These are phyloP conservation scores for Teinopalpus imperialis DNA, from an alignment of 2,888 invertebrate genomes.

Conservation along the genomic window DNA sequence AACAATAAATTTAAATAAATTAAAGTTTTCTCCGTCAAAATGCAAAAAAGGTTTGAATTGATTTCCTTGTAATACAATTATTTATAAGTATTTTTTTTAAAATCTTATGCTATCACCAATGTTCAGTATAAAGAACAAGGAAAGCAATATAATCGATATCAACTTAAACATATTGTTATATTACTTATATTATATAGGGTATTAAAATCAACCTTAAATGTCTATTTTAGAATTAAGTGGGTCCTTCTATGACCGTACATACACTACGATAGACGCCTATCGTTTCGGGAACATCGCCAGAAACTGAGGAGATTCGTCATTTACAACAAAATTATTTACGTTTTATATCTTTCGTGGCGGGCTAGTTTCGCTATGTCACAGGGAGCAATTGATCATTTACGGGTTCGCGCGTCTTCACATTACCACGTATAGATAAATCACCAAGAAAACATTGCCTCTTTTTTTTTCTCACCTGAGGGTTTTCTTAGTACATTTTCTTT, in stretches of 20 bases:
- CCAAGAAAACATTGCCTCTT: conserved; percentile 24
- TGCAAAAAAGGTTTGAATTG: no score
- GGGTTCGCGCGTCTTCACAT: conserved; percentile 39
- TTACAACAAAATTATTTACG: conserved; percentile 19
- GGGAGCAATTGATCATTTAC: conserved; percentile 41
- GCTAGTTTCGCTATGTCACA: conserved; percentile 29
- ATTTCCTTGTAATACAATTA: no score
- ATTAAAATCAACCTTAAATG: no score
- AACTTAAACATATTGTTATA: neutral
- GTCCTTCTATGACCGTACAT: no score
- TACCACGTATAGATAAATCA: conserved; percentile 35
- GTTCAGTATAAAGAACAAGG: no score
- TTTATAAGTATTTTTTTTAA: no score
- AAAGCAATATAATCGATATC: no score
- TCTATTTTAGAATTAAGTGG: no score
- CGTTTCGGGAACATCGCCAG: conserved; percentile 9
- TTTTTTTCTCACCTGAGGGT: conserved; percentile 21
- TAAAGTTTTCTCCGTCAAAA: no score
- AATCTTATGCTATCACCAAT: no score
- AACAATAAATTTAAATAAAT: no score
- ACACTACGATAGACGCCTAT: neutral
- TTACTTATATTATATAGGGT: neutral
- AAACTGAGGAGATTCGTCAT: conserved; percentile 6
- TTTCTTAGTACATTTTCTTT: conserved; percentile 6
- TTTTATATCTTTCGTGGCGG: conserved; percentile 6